phyloP scores from a whole-genome alignment of 2,888 invertebrate species.

The Acanthacorydalis orientalis region DNA sequence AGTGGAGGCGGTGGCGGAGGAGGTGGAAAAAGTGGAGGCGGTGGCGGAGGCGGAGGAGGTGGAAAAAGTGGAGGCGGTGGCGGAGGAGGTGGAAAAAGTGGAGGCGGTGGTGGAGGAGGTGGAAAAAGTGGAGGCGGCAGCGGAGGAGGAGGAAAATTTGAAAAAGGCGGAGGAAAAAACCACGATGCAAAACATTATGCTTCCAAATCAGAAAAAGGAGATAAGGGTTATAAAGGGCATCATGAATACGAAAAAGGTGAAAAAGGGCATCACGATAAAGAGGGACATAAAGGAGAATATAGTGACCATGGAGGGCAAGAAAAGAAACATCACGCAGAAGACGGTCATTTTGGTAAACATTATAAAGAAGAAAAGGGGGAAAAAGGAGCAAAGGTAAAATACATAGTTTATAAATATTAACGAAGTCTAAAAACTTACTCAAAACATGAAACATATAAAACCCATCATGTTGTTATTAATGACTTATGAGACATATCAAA shows the following conservation, averaged over 20 bases:
- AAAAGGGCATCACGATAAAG: conserved; percentile 25
- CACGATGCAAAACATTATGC: conserved; percentile 16
- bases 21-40: background rate
- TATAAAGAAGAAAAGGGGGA: conserved; percentile 34
- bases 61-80: conserved; percentile 9
- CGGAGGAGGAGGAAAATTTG: conserved; percentile 5
- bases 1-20: conserved; percentile 5
- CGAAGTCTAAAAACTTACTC: background rate
- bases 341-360: conserved; percentile 28
- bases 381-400: conserved; percentile 25
- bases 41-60: conserved; percentile 5
- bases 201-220: conserved; percentile 19
- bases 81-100: conserved; percentile 16
- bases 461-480: too few relatives aligned
- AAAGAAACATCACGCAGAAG: conserved; percentile 32
- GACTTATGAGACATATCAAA: too few relatives aligned
- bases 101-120: conserved; percentile 4
- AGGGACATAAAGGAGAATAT: conserved; percentile 30
- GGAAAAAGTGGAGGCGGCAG: background rate
- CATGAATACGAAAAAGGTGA: conserved; percentile 20
- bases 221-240: conserved; percentile 21
- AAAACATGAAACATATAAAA: too few relatives aligned
- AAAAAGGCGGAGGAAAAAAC: conserved; percentile 9
- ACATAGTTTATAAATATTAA: background rate
- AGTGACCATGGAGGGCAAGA: conserved; percentile 30